phyloP scores from a whole-genome alignment of 30 jellyfish, hydroid and myxozoan genomes.

The Clytia hemisphaerica region DNA sequence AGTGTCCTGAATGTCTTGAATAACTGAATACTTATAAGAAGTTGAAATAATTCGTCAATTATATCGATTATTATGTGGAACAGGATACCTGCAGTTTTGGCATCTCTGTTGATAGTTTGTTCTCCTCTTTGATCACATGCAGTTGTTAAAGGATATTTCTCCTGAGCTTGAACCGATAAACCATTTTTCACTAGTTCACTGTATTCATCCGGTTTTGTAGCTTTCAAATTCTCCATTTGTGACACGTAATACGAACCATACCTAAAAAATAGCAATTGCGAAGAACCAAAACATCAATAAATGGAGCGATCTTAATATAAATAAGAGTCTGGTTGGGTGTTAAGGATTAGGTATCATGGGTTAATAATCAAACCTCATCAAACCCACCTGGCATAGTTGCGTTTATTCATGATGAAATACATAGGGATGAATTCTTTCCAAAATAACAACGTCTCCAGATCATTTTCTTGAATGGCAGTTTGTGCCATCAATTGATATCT shows the following conservation, averaged over 20 bases:
- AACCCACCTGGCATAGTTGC: neutral
- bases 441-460: neutral
- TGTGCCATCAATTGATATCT: neutral
- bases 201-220: neutral
- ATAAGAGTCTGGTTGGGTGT: no score
- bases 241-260: neutral
- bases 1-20: no score
- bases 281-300: no score
- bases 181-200: neutral
- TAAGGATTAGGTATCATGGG: no score
- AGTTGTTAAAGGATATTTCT: neutral
- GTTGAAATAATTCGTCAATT: no score
- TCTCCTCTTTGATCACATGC: neutral
- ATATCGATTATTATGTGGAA: no score
- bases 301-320: no score
- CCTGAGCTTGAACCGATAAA: conserved; percentile 2
- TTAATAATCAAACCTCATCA: no score
- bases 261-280: no score
- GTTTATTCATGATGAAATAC: neutral
- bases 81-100: neutral
- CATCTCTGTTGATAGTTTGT: neutral
- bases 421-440: conserved; percentile 13
- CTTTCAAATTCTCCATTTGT: neutral
- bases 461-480: conserved; percentile 13
- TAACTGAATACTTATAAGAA: no score